Evolutionary conservation across 2,797 vertebrate genomes (phyloP).

Genomic region (Diplodus sargus): DNA sequence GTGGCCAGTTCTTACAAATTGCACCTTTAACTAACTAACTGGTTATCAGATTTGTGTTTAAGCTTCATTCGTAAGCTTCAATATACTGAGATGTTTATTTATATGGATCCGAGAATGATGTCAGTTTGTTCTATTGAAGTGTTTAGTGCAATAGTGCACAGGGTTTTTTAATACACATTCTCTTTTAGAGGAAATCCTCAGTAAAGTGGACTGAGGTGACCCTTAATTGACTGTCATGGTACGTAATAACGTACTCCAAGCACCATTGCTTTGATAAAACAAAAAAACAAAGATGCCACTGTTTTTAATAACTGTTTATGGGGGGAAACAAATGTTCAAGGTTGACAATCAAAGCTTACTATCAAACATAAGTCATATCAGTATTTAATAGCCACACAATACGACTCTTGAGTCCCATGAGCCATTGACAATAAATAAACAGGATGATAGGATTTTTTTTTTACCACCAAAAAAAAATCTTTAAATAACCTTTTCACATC

Average conservation of each 20-base stretch:
- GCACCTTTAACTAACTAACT: slow-evolving; percentile 2
- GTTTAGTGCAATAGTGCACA: slow-evolving; percentile 76
- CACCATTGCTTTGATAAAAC: slow-evolving; percentile 20
- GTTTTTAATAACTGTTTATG: slow-evolving; percentile 40
- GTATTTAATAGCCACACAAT: slow-evolving; percentile 26
- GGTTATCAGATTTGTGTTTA: slow-evolving; percentile 24
- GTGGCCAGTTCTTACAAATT: no score
- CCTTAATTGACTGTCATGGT: slow-evolving; percentile 39
- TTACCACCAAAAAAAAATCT: slow-evolving; percentile 52
- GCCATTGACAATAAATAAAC: slow-evolving; percentile 46
- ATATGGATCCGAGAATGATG: slow-evolving; percentile 39
- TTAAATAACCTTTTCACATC: slow-evolving; percentile 57
- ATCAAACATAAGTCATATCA: slow-evolving; percentile 52
- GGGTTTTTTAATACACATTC: slow-evolving; percentile 26
- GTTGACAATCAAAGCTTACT: slow-evolving; percentile 83
- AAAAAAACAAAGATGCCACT: slow-evolving; percentile 11
- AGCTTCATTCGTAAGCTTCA: slow-evolving; percentile 40
- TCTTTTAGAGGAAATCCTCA: slow-evolving; percentile 37
- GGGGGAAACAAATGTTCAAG: slow-evolving; percentile 62
- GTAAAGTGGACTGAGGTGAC: slow-evolving; percentile 30
- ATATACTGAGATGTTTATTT: slow-evolving; percentile 52
- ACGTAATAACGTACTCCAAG: slow-evolving; percentile 42
- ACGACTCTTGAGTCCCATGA: slow-evolving; percentile 34
- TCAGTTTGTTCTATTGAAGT: slow-evolving; percentile 58
- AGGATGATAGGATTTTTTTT: slow-evolving; percentile 1